Evolutionary conservation across 2,797 vertebrate genomes (phyloP), one percentile per base, ranked within the genome.

Genomic region (Sebastolobus alascanus): DNA sequence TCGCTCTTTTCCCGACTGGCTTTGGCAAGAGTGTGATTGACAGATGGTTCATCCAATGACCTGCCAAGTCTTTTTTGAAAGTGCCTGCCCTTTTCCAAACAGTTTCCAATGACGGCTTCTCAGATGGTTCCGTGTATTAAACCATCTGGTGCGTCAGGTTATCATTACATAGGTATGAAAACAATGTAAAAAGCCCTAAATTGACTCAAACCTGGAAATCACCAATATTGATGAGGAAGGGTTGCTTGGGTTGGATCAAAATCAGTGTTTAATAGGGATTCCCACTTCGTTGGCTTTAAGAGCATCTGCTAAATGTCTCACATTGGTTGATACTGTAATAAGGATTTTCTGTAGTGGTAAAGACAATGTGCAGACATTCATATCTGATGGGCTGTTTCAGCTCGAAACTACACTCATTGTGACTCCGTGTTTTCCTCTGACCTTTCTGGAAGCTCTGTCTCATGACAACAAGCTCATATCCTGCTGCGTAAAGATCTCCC

Each of bases 401-500:
- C 70, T 58, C 6, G 5, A 22, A 68, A 55, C 66, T 55, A 14
- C 71, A 43, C 46, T 29, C 33, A 67, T 20, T 63, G 82, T 54
- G 40, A 69, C 75, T 75, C 55, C 27, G 0, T 40, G 37, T 73
- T 79, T 86, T 75, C 68, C 64, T 73, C 83, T 93, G 89, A 92
- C 93, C 90, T 93, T 92, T 92, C 46, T 46, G 37, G 29, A 68
- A 72, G 81, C 75, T 50, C 46, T 37, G 20, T 67, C 55, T 84
- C 88, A 89, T 79, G 86, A 82, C 82, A 54, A 1, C 0, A 11
- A 31, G 85, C 80, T 69, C 18, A 8, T 10, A 22, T 2, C 86
- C 73, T 9, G 67, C 89, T 69, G 86, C 4, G 83, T 29, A 37
- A 33, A 76, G 71, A 64, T 89, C 87, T 84, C 80, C 79, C 75